phyloP scores from a whole-genome alignment of 92 coral and sea anemone species.

The Hydrozoanthus gracilis region DNA sequence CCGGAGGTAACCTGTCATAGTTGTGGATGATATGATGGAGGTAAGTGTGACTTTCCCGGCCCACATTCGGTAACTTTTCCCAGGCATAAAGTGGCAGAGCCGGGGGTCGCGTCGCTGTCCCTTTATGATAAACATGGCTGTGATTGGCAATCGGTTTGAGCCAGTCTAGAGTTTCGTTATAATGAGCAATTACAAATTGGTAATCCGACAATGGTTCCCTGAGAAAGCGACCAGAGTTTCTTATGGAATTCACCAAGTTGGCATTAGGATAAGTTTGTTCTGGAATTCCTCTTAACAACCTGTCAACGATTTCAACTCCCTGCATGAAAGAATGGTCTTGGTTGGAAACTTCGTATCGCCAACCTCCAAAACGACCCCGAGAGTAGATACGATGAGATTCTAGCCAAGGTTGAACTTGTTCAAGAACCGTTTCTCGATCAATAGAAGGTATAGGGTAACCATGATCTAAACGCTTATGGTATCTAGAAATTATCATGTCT shows the following conservation, averaged over 20 bases:
- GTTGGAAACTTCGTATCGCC: slow-evolving; percentile 74
- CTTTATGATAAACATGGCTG: slow-evolving; percentile 68
- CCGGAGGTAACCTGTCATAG: slow-evolving; percentile 57
- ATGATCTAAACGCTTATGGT: slow-evolving; percentile 59
- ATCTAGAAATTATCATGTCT: slow-evolving; percentile 56
- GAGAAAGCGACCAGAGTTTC: slow-evolving; percentile 52
- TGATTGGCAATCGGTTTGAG: slow-evolving; percentile 52
- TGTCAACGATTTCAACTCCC: slow-evolving; percentile 69
- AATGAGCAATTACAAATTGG: slow-evolving; percentile 68
- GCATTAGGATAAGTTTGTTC: slow-evolving; percentile 65
- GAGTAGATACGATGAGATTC: slow-evolving; percentile 61
- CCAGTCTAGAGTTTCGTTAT: slow-evolving; percentile 68
- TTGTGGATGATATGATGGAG: slow-evolving; percentile 66
- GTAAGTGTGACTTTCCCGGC: slow-evolving; percentile 73
- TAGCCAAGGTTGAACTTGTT: slow-evolving; percentile 66
- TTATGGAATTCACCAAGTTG: slow-evolving; percentile 62
- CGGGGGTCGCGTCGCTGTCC: slow-evolving; percentile 46
- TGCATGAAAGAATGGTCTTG: slow-evolving; percentile 84
- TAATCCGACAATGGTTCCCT: slow-evolving; percentile 37
- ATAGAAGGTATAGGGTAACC: slow-evolving; percentile 79
- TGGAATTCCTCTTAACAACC: slow-evolving; percentile 58
- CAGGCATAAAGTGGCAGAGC: slow-evolving; percentile 55
- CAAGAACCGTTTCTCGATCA: slow-evolving; percentile 59
- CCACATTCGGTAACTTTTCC: slow-evolving; percentile 69
- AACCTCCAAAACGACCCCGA: slow-evolving; percentile 80